phyloP scores from a whole-genome alignment of 2,113 vertebrate species.

The Hydrochoerus hydrochaeris region DNA sequence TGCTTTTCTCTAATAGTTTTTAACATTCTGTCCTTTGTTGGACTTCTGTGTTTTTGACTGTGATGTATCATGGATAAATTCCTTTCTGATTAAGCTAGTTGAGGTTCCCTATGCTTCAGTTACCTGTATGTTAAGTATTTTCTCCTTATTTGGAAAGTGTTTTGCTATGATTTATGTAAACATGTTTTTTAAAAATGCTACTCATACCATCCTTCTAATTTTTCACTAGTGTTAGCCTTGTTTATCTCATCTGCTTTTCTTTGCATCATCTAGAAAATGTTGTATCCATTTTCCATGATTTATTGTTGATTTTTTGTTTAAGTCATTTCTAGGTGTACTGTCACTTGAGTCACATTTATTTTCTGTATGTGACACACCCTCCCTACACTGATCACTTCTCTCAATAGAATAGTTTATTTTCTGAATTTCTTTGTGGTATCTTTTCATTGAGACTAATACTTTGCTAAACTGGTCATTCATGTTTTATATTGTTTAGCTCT shows the following conservation, averaged over 20 bases:
- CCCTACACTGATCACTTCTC: background rate
- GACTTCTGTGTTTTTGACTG: background rate
- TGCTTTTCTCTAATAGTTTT: background rate
- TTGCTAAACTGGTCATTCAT: background rate
- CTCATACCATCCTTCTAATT: background rate
- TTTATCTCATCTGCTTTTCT: background rate
- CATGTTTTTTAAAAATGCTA: background rate
- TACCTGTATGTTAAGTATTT: background rate
- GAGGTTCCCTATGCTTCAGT: background rate
- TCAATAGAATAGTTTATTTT: background rate
- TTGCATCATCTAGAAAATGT: background rate
- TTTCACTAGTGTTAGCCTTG: background rate
- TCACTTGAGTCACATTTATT: background rate
- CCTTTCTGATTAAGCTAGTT: background rate
- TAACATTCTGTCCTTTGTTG: background rate
- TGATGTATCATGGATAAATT: background rate
- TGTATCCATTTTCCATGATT: background rate
- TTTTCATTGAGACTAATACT: background rate
- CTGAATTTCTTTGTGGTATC: background rate
- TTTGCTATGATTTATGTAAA: background rate
- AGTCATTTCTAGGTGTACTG: background rate
- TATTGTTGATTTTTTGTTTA: background rate
- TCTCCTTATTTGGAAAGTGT: background rate
- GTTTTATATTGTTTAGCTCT: background rate
- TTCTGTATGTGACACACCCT: background rate